phyloP scores from a whole-genome alignment of 2,888 invertebrate species.

The Scaptomyza flava region DNA sequence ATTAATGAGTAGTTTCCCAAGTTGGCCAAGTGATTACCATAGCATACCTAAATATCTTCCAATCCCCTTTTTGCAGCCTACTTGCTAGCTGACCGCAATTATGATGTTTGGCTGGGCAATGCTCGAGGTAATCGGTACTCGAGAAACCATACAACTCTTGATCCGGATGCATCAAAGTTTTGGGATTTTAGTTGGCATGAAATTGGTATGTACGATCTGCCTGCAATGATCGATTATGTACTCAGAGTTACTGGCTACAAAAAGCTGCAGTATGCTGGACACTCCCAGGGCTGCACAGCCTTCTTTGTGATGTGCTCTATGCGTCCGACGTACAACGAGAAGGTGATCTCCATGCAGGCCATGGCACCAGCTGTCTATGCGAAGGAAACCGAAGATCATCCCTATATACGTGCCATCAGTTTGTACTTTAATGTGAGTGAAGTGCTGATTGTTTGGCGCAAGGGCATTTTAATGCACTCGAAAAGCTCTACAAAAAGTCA shows the following conservation, averaged over 20 bases:
- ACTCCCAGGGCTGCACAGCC: constrained; percentile 89
- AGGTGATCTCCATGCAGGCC: constrained; percentile 88
- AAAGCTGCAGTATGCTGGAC: constrained; percentile 87
- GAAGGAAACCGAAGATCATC: constrained; percentile 81
- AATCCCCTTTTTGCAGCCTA: constrained; percentile 78
- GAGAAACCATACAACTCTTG: constrained; percentile 80
- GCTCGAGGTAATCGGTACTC: constrained; percentile 84
- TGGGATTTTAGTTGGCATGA: constrained; percentile 94
- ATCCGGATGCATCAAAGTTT: constrained; percentile 84
- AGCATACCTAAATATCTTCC: neutral
- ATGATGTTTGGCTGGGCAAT: constrained; percentile 84
- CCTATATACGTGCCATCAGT: constrained; percentile 81
- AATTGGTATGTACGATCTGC: constrained; percentile 92
- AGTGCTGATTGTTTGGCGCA: too few species aligned
- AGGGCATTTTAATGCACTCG: too few species aligned
- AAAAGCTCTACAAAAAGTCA: too few species aligned
- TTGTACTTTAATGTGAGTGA: constrained; percentile 81
- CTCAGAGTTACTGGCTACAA: constrained; percentile 84
- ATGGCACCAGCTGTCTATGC: constrained; percentile 89
- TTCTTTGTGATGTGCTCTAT: constrained; percentile 89
- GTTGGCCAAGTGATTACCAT: constrained; percentile 49
- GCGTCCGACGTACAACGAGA: constrained; percentile 88
- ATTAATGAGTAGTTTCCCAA: constrained; percentile 51
- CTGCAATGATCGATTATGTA: constrained; percentile 91
- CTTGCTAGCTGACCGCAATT: constrained; percentile 85